These are phyloP conservation scores for Lepetodrilus schrolli DNA, from an alignment of 2,888 invertebrate genomes.

Conservation along the genomic window DNA sequence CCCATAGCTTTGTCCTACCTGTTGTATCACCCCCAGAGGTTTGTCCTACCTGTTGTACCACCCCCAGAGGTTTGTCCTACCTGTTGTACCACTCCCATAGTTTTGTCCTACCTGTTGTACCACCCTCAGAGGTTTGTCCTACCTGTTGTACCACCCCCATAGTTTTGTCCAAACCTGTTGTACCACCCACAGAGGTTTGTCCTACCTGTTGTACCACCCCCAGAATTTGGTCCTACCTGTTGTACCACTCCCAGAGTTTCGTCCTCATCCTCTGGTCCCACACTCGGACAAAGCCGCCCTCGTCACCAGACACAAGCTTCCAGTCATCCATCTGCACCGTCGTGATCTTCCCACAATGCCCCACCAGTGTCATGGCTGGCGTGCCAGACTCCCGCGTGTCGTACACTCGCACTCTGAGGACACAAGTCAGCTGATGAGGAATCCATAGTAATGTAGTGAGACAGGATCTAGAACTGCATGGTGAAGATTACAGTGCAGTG, in stretches of 20 bases:
- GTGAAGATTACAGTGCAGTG: too few species aligned
- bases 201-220: background rate
- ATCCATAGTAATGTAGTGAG: background rate
- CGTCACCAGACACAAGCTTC: slow-evolving; percentile 71
- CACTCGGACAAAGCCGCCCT: slow-evolving; percentile 66
- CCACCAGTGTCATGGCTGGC: slow-evolving; percentile 47
- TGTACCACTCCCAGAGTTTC: slow-evolving; percentile 71
- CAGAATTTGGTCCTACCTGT: too few species aligned
- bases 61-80: too few species aligned
- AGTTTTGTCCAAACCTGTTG: too few species aligned
- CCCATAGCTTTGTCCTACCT: too few species aligned
- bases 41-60: too few species aligned
- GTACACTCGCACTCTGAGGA: slow-evolving; percentile 66
- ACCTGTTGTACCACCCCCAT: too few species aligned
- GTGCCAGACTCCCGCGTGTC: slow-evolving; percentile 48
- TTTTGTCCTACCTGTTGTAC: background rate
- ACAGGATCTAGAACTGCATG: too few species aligned
- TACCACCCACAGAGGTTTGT: too few species aligned
- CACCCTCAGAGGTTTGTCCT: background rate
- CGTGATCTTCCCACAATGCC: slow-evolving; percentile 55
- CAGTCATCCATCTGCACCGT: slow-evolving; percentile 72
- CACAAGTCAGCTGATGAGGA: background rate
- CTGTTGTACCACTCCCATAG: too few species aligned
- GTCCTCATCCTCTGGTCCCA: slow-evolving; percentile 70
- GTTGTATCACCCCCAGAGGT: too few species aligned